Evolutionary conservation across 2,797 vertebrate species (phyloP), one percentile per base, ranked within the genome.

Genomic region (Acanthurus tractus): DNA sequence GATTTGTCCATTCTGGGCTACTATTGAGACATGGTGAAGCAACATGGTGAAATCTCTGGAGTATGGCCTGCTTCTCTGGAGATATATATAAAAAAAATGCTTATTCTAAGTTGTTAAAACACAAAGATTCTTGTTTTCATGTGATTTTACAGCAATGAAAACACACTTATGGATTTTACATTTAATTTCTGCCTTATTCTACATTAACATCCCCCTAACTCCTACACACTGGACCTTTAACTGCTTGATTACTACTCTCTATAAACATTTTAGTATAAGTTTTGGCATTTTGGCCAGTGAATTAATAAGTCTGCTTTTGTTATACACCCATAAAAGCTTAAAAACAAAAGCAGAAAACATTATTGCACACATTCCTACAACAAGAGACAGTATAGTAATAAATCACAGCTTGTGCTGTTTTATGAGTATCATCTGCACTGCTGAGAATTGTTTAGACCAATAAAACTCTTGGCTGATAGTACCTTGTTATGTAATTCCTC

Each of bases 371-470:
- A 76, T 73, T 45, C 23, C 40, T 68, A 65, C 3, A 8, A 40
- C 44, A 49, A 64, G 20, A 56, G 45, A 71, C 58, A 65, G 42
- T 56, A 45, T 9, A 53, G 63, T 55, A 66, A 83, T 83, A 75
- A 83, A 82, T 70, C 15, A 63, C 23, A 74, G 70, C 70, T 63
- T 69, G 70, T 62, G 57, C 38, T 76, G 56, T 20, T 83, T 88
- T 83, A 84, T 77, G 59, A 66, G 45, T 63, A 62, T 81, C 64
- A 68, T 73, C 77, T 74, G 52, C 65, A 70, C 46, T 55, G 59
- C 66, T 85, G 74, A 70, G 76, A 87, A 76, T 83, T 62, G 66
- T 79, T 84, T 22, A 66, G 63, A 73, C 72, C 45, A 75, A 76
- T 73, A 79, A 79, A 85, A 81, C 20, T 17, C 68, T 70, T 79